These are phyloP conservation scores for Andrena flavipes DNA, from an alignment of 2,888 invertebrate species.

Conservation along the genomic window DNA sequence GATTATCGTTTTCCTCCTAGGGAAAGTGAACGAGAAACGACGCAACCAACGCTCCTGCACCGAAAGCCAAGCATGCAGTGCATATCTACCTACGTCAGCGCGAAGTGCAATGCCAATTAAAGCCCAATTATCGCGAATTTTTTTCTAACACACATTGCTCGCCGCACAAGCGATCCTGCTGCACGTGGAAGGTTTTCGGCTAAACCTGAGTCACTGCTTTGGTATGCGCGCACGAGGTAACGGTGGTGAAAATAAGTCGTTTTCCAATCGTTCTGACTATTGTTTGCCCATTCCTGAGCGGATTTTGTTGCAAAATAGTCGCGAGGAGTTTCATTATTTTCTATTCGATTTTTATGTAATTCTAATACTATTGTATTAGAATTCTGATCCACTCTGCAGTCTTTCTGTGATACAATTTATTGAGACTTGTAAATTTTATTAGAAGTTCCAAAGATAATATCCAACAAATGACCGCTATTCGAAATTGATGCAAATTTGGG, in stretches of 20 bases:
- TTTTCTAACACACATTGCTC: constrained; percentile 4
- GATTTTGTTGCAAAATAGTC: not conserved
- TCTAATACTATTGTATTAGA: not conserved
- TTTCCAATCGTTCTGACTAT: not conserved
- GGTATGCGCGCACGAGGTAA: not conserved
- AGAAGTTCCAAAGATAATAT: too few species aligned
- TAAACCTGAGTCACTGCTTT: not conserved
- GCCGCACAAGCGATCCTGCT: not conserved
- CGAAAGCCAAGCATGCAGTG: constrained; percentile 21
- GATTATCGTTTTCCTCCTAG: constrained; percentile 65
- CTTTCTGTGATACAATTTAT: too few species aligned
- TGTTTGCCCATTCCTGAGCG: not conserved
- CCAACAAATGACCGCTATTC: too few species aligned
- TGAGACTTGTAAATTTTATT: too few species aligned
- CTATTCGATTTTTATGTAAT: not conserved
- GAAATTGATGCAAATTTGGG: too few species aligned
- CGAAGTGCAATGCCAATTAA: constrained; percentile 57
- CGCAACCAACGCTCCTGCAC: constrained; percentile 32
- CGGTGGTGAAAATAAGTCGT: not conserved
- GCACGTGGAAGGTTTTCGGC: constrained; percentile 6
- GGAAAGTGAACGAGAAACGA: constrained; percentile 68
- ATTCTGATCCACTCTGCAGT: not conserved
- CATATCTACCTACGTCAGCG: constrained; percentile 19
- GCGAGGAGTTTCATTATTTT: not conserved
- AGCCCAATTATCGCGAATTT: constrained; percentile 29